These are phyloP conservation scores for Shargacucullia verbasci DNA, from an alignment of 2,888 invertebrate genomes.

Conservation along the genomic window DNA sequence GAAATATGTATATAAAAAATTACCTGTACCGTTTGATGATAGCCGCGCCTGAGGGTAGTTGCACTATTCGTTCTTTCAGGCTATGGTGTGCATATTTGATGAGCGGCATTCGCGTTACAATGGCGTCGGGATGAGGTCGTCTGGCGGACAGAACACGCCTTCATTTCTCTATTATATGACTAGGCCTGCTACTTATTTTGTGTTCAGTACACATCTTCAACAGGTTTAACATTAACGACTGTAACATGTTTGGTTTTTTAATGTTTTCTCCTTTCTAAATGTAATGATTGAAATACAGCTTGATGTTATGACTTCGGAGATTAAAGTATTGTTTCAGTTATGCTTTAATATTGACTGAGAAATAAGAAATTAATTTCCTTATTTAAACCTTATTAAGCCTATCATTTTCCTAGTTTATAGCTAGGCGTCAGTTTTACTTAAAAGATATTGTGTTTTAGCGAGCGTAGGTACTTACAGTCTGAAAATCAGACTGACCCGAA, in stretches of 20 bases:
- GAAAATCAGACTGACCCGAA: no score
- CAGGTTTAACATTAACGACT: constrained; percentile 30
- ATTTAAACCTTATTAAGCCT: no score
- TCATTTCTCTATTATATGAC: constrained; percentile 62
- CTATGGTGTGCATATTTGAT: constrained; percentile 84
- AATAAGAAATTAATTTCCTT: no score
- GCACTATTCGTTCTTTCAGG: constrained; percentile 79
- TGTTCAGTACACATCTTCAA: constrained; percentile 40
- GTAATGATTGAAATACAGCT: no score
- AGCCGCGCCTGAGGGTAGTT: constrained; percentile 42
- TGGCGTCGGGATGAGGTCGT: constrained; percentile 85
- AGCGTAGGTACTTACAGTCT: no score
- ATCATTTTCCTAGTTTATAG: no score
- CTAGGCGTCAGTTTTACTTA: no score
- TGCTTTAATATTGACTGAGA: no score
- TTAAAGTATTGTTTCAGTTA: no score
- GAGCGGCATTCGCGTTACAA: constrained; percentile 81
- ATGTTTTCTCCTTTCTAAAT: background rate
- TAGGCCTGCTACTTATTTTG: constrained; percentile 41
- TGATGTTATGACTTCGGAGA: no score
- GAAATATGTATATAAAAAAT: constrained; percentile 9
- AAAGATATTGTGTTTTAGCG: no score
- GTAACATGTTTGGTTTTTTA: constrained; percentile 14
- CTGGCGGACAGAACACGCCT: constrained; percentile 75
- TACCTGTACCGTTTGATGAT: constrained; percentile 29